phyloP scores from a whole-genome alignment of 2,888 invertebrate genomes.

The Chaitophorus viminalis region DNA sequence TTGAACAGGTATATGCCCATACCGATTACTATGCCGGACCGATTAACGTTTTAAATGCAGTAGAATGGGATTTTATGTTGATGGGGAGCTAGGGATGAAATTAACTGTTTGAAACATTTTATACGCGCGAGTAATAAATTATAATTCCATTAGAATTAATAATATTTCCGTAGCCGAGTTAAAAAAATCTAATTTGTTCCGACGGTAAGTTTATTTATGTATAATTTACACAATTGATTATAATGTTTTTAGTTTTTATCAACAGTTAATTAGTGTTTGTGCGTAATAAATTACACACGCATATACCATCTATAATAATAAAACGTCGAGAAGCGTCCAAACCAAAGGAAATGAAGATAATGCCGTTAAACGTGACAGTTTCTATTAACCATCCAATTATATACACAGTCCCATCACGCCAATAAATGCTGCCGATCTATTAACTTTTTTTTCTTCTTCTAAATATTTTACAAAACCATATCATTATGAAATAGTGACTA shows the following conservation, averaged over 20 bases:
- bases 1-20: constrained; percentile 1
- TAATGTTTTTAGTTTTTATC: constrained; percentile 2
- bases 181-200: neutral
- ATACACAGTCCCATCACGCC: neutral
- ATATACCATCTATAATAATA: neutral
- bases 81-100: neutral
- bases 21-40: neutral
- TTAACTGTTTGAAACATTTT: constrained; percentile 4
- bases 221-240: constrained; percentile 15
- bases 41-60: neutral
- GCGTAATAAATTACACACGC: constrained; percentile 19
- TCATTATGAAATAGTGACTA: neutral
- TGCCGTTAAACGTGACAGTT: neutral
- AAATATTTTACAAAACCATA: neutral
- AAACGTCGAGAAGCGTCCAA: neutral
- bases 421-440: neutral
- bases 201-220: neutral
- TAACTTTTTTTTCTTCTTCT: neutral
- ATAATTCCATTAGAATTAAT: constrained; percentile 13
- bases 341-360: neutral
- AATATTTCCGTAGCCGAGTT: neutral
- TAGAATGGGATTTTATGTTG: neutral
- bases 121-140: neutral
- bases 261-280: constrained; percentile 6
- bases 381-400: neutral